Percentiles rank a stretch among this genome's conserved stretches.
These are phyloP conservation scores for Stictocephala bisonia DNA, from an alignment of 2,888 invertebrate species.

Conservation along the genomic window DNA sequence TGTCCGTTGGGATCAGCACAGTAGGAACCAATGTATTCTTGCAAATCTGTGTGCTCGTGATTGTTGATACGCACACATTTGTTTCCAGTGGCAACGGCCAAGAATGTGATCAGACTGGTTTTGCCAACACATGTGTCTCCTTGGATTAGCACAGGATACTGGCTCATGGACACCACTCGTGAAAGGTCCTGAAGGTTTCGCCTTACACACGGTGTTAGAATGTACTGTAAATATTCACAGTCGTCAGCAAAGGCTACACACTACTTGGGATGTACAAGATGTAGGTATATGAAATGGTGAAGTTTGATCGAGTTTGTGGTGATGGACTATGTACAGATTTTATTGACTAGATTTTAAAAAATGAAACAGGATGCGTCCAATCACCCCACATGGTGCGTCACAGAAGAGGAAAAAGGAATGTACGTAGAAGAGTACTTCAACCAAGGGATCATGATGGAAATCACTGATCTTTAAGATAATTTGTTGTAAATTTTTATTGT, in stretches of 20 bases:
- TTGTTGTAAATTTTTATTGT: too few species aligned
- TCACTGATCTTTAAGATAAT: too few species aligned
- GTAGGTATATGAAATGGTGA: too few species aligned
- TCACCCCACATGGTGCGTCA: too few species aligned
- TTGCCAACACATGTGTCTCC: slow-evolving; percentile 99
- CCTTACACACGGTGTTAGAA: slow-evolving; percentile 89
- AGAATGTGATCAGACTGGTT: slow-evolving; percentile 94
- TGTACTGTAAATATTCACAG: slow-evolving; percentile 70
- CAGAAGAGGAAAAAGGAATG: too few species aligned
- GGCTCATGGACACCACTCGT: slow-evolving; percentile 91
- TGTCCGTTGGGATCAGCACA: slow-evolving; percentile 84
- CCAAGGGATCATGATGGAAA: too few species aligned
- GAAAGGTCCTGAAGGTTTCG: slow-evolving; percentile 91
- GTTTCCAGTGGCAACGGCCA: slow-evolving; percentile 93
- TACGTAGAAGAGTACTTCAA: too few species aligned
- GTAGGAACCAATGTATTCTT: slow-evolving; percentile 98
- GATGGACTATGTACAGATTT: too few species aligned
- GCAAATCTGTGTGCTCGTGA: slow-evolving; percentile 98
- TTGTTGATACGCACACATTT: slow-evolving; percentile 95
- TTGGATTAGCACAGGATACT: slow-evolving; percentile 91
- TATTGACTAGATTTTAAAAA: too few species aligned
- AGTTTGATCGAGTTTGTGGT: too few species aligned
- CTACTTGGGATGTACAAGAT: too few species aligned
- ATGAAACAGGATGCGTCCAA: too few species aligned
- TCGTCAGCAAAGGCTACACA: neutral